Evolutionary conservation across 2,888 invertebrate genomes (phyloP), one percentile per base, ranked within the genome.

Genomic region (Leucophora obtusa): DNA sequence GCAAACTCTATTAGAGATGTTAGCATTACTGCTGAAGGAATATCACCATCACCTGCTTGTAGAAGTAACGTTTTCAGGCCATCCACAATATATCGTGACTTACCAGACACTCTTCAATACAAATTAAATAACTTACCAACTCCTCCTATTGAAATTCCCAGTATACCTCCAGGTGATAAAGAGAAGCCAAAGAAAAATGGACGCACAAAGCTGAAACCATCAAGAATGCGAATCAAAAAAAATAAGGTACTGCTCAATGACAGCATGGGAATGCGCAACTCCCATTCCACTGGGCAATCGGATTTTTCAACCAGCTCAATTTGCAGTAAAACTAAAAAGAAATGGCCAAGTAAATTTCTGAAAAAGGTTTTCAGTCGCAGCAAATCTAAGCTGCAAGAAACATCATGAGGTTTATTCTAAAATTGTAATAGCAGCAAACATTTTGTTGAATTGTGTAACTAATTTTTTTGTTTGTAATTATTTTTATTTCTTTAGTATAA

Each of bases 331-430:
- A 83, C 76, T 51, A 87, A 86, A 53, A 84, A 86, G 63, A 84
- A 85, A 28, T 84, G 86, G 83, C 84, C 85, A 24, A 82, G 83
- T 17, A 87, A 85, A 81, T 69, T 80, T 47, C 76, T 87, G 3
- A 87, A 85, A 75, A 86, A 85, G 50, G 85, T 85, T 17, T 87
- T 87, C 59, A 86, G 85, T 50, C 86, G 87, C 17, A 87, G 87
- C 79, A 85, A 82, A 66, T 84, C 78, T 60, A 87, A 87, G 58
- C 70, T 87, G 18, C 85, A 86, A 54, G 85, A 85, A 21, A 76
- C 63, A 43, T 43, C 43, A 47, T 47, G n/a, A 47, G 43, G 28
- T 28, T 28, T 6, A 28, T 28, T 28, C 6, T 28, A 28, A 28
- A 24, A 28, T 7, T 28, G 28, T 6, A 6, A 28, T 28, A 28